A percentile compares a stretch with the other conserved stretches of the same genome.
Evolutionary conservation across 2,888 invertebrate species (phyloP).

Genomic region (Philereme transversata): DNA sequence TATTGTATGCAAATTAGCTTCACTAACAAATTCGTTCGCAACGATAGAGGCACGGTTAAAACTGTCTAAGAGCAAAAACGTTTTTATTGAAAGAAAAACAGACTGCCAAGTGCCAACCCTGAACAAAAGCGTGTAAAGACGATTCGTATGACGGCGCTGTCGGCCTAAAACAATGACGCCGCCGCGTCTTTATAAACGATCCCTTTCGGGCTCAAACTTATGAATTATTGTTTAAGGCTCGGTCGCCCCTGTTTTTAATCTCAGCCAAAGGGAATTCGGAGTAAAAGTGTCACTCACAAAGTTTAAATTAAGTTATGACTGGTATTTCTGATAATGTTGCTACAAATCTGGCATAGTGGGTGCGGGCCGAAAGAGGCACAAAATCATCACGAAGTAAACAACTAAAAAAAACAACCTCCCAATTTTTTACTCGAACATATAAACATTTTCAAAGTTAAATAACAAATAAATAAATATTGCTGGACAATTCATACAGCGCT

Average conservation of each 20-base stretch:
- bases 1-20: no score
- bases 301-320: slow-evolving; percentile 21
- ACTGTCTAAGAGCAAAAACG: slow-evolving; percentile 2
- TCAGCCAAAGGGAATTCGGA: slow-evolving; percentile 25
- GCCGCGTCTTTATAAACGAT: slow-evolving; percentile 50
- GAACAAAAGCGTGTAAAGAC: slow-evolving; percentile 35
- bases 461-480: no score
- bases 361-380: neutral
- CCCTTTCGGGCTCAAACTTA: slow-evolving; percentile 51
- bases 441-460: slow-evolving; percentile 12
- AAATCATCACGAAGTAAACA: neutral
- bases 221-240: slow-evolving; percentile 49
- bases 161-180: slow-evolving; percentile 53
- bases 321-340: neutral
- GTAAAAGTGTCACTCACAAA: slow-evolving; percentile 28
- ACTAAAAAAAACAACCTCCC: neutral
- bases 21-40: neutral
- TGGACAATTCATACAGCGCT: no score
- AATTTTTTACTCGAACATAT: neutral
- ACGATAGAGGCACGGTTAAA: neutral
- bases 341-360: neutral
- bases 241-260: slow-evolving; percentile 42
- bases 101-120: slow-evolving; percentile 33
- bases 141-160: slow-evolving; percentile 24
- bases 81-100: slow-evolving; percentile 14